phyloP scores from a whole-genome alignment of 2,888 invertebrate species.

The Agelastica alni region DNA sequence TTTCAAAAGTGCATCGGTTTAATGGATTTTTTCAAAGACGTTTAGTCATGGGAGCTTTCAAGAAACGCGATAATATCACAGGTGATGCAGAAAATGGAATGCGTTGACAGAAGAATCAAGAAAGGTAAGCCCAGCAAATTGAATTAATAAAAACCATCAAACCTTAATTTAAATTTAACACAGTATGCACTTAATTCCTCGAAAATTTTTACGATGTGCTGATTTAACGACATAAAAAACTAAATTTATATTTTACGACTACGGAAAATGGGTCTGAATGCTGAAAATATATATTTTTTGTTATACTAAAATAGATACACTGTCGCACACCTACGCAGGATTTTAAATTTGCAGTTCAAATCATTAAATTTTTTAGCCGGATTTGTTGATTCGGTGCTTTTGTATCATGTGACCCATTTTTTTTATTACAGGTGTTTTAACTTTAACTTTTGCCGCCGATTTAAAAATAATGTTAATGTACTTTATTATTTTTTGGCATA shows the following conservation, averaged over 20 bases:
- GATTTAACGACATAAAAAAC: neutral
- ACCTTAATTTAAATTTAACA: too few relatives aligned
- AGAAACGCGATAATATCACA: conserved; percentile 2
- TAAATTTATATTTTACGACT: neutral
- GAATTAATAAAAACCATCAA: too few relatives aligned
- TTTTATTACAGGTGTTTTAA: too few relatives aligned
- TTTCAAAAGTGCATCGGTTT: conserved; percentile 38
- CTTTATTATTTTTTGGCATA: too few relatives aligned
- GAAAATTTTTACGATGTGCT: neutral
- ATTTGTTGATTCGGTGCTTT: too few relatives aligned
- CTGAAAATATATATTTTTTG: conserved; percentile 13
- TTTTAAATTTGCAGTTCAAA: conserved; percentile 8
- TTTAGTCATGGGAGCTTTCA: conserved; percentile 24
- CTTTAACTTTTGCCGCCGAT: too few relatives aligned
- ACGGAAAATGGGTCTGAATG: neutral
- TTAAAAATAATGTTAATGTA: too few relatives aligned
- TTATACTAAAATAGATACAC: conserved; percentile 10
- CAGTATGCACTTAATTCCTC: too few relatives aligned
- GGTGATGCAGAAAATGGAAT: conserved; percentile 29
- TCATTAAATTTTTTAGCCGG: neutral
- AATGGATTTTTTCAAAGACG: conserved; percentile 13
- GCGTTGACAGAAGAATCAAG: conserved; percentile 29
- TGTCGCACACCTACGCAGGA: conserved; percentile 11
- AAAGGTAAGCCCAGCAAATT: conserved; percentile 30
- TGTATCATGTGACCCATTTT: too few relatives aligned